These are phyloP conservation scores for Bombyx huttoni DNA, from an alignment of 2,888 invertebrate genomes.

Conservation along the genomic window DNA sequence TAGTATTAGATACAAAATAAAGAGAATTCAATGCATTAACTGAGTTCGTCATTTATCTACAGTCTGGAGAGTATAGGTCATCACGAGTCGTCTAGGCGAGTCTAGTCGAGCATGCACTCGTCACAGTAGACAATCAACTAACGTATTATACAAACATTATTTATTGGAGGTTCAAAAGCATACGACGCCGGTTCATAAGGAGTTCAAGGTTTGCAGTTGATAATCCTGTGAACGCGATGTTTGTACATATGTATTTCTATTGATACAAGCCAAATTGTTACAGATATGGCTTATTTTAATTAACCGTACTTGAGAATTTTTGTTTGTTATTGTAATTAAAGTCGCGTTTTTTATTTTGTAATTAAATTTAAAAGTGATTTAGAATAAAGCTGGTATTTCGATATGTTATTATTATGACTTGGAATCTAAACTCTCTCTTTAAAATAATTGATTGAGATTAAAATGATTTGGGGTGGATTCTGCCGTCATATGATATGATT, in stretches of 20 bases:
- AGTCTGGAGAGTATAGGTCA: too few species aligned
- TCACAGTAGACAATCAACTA: constrained; percentile 1
- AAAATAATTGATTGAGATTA: too few species aligned
- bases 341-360: not conserved
- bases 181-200: constrained; percentile 25
- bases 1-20: too few species aligned
- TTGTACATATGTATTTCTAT: constrained; percentile 13
- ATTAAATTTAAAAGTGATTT: too few species aligned
- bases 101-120: not conserved
- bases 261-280: not conserved
- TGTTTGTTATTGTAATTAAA: not conserved
- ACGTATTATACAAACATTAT: constrained; percentile 20
- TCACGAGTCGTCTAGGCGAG: not conserved
- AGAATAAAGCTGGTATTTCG: too few species aligned
- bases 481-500: too few species aligned
- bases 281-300: not conserved
- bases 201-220: constrained; percentile 38
- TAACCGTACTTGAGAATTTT: not conserved
- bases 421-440: too few species aligned
- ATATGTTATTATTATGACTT: too few species aligned
- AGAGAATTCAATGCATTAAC: too few species aligned
- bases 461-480: too few species aligned
- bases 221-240: constrained; percentile 7
- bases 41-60: too few species aligned
- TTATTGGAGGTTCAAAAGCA: constrained; percentile 32